A percentile compares a stretch with the other conserved stretches of the same genome.
phyloP scores from a whole-genome alignment of 1,140 invertebrate genomes.

The Drosophila nasuta region DNA sequence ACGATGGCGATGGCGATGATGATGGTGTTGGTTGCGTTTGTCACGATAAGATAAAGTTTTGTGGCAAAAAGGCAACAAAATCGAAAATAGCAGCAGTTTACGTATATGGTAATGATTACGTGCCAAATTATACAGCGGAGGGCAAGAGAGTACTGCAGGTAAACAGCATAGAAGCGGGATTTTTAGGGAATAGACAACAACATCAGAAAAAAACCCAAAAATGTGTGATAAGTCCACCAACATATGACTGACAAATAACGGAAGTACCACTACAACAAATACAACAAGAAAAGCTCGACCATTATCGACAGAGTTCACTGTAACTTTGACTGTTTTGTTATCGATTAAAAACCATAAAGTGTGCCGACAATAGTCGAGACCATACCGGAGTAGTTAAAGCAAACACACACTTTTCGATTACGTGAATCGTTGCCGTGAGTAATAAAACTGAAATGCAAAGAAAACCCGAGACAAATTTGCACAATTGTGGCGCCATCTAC shows the following conservation, averaged over 20 bases:
- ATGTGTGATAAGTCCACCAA: constrained; percentile 33
- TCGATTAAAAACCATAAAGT: constrained; percentile 75
- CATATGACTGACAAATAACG: constrained; percentile 60
- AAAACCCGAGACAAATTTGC: background rate
- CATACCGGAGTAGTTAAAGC: constrained; percentile 4
- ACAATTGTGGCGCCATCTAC: constrained; percentile 21
- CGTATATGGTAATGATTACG: constrained; percentile 69
- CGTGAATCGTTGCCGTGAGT: constrained; percentile 61
- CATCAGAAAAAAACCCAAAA: constrained; percentile 1
- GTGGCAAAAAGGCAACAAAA: constrained; percentile 61
- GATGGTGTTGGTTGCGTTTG: constrained; percentile 44
- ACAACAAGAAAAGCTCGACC: background rate
- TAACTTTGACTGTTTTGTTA: constrained; percentile 56
- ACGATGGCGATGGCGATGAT: constrained; percentile 29
- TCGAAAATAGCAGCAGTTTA: constrained; percentile 75
- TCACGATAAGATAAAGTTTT: constrained; percentile 73
- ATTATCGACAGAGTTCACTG: constrained; percentile 59
- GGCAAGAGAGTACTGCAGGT: background rate
- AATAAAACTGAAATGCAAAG: constrained; percentile 41
- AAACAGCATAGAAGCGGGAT: background rate
- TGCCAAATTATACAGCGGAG: background rate
- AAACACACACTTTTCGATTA: constrained; percentile 59
- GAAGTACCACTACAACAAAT: constrained; percentile 47
- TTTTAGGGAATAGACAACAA: background rate
- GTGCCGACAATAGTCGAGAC: constrained; percentile 36